phyloP scores from a whole-genome alignment of 2,888 invertebrate species.

The Xylophagus ater region DNA sequence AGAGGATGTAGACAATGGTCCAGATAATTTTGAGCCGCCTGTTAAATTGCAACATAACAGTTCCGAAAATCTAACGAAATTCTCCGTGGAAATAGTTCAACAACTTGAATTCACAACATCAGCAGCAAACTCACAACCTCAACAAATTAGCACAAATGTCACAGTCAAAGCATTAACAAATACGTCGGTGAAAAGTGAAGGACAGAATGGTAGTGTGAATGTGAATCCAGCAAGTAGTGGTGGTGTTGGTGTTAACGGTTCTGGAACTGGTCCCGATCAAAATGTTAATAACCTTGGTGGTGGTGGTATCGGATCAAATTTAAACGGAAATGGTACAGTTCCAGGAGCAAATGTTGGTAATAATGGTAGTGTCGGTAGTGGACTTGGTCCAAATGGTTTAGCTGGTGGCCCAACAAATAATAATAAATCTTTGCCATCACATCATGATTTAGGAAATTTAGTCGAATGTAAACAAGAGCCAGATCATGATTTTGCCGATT shows the following conservation, averaged over 20 bases:
- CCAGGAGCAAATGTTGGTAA: conserved; percentile 18
- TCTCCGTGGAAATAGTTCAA: conserved; percentile 87
- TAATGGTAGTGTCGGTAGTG: conserved; percentile 23
- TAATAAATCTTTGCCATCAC: conserved; percentile 40
- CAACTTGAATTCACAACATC: conserved; percentile 82
- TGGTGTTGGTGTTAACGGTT: conserved; percentile 20
- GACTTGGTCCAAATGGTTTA: conserved; percentile 28
- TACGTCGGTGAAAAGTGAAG: conserved; percentile 42
- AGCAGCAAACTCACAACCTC: conserved; percentile 75
- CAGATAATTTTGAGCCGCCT: conserved; percentile 53
- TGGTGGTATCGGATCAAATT: conserved; percentile 10
- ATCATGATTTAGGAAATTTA: conserved; percentile 48
- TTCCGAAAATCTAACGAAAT: conserved; percentile 52
- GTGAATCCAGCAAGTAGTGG: conserved; percentile 24
- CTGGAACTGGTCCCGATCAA: conserved; percentile 9
- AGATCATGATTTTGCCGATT: conserved; percentile 75
- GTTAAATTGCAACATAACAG: conserved; percentile 59
- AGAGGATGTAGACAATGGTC: conserved; percentile 47
- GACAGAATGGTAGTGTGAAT: conserved; percentile 21
- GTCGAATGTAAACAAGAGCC: conserved; percentile 79
- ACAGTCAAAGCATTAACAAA: conserved; percentile 74
- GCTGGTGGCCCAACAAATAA: conserved; percentile 40
- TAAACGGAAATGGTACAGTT: background rate
- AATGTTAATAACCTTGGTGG: conserved; percentile 10
- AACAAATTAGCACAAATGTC: conserved; percentile 85